Evolutionary conservation across 64 coral and sea anemone genomes (phyloP).

Genomic region (Montipora efflorescens): DNA sequence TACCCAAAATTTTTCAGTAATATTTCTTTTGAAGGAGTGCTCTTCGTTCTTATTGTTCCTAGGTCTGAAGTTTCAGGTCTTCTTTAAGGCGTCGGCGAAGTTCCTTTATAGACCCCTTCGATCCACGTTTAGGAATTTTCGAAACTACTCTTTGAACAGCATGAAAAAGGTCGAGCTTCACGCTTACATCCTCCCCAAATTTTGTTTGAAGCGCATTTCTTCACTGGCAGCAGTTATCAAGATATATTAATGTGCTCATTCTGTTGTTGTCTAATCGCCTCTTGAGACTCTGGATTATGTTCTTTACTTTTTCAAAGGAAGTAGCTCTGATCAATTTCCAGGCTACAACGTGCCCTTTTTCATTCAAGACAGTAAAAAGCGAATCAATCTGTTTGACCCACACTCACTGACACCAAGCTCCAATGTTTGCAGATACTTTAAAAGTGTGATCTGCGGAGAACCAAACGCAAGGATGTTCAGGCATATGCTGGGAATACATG

Average conservation of each 20-base stretch:
- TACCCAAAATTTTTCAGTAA: background rate
- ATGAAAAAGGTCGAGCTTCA: constrained; percentile 18
- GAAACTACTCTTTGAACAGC: constrained; percentile 24
- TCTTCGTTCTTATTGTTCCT: background rate
- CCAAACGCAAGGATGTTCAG: constrained; percentile 26
- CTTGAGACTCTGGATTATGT: background rate
- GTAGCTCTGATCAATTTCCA: too few species aligned
- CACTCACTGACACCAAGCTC: constrained; percentile 39
- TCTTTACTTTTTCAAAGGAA: too few species aligned
- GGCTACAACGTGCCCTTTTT: too few species aligned
- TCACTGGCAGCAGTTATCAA: constrained; percentile 66
- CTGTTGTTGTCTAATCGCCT: background rate
- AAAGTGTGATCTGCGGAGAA: constrained; percentile 54
- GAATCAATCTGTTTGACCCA: constrained; percentile 5
- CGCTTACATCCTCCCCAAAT: constrained; percentile 36
- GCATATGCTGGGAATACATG: constrained; percentile 36
- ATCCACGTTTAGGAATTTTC: constrained; percentile 26
- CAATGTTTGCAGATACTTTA: constrained; percentile 68
- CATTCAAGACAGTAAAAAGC: constrained; percentile 42
- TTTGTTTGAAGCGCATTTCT: constrained; percentile 6
- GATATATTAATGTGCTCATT: background rate
- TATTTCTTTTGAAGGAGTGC: constrained; percentile 8
- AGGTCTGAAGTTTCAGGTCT: constrained; percentile 28
- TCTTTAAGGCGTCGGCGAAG: constrained; percentile 4
- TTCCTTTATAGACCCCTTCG: background rate